Evolutionary conservation across 2,113 vertebrate genomes (phyloP).

Genomic region (Corythaeola cristata): DNA sequence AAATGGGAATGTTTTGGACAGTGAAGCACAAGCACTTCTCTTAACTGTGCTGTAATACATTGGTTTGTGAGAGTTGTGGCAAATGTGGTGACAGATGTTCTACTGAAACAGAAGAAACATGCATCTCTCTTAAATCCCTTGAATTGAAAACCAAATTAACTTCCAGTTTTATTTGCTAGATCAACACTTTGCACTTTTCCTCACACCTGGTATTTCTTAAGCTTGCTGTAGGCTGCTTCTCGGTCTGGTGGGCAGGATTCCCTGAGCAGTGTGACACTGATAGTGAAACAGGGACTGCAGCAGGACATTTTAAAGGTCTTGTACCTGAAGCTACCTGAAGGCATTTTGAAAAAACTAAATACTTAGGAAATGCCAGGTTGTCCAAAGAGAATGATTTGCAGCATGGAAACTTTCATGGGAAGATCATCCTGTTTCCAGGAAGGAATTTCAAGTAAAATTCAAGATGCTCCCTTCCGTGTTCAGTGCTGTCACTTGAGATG

Average conservation of each 20-base stretch:
- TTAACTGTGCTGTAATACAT: background rate
- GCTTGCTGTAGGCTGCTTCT: background rate
- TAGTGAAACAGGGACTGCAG: background rate
- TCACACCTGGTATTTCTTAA: background rate
- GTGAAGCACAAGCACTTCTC: background rate
- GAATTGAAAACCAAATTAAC: background rate
- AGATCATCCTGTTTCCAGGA: background rate
- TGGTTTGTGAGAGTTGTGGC: background rate
- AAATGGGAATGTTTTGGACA: constrained; percentile 8
- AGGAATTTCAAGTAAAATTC: background rate
- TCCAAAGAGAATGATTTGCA: background rate
- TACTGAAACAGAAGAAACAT: background rate
- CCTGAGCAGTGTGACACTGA: background rate
- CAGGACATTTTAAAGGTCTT: background rate
- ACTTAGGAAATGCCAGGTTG: background rate
- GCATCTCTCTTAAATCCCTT: background rate
- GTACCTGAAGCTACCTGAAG: background rate
- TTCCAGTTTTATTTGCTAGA: background rate
- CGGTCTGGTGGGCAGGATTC: background rate
- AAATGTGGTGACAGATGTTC: background rate
- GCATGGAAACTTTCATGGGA: background rate
- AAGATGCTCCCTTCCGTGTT: background rate
- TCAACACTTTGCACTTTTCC: background rate
- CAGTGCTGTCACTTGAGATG: background rate
- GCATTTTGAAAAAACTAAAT: background rate